Evolutionary conservation across 1,140 invertebrate species (phyloP).

Genomic region (Antheraea pernyi): DNA sequence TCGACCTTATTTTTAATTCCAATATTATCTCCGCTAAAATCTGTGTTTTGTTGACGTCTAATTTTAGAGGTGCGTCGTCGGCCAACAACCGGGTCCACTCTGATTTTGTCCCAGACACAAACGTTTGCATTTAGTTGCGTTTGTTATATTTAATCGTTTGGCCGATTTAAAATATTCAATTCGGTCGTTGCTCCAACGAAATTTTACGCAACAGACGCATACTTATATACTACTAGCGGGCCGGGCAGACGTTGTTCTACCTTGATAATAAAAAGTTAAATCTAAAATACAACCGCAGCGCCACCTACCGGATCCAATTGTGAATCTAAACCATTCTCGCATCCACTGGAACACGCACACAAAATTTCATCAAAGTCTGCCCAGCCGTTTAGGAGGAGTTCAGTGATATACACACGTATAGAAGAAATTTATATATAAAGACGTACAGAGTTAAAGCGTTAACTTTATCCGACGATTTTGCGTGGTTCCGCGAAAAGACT

Average conservation of each 20-base stretch:
- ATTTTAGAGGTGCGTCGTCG: constrained; percentile 42
- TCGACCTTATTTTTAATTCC: constrained; percentile 26
- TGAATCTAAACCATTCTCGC: no score
- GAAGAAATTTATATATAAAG: no score
- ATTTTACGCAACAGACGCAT: constrained; percentile 18
- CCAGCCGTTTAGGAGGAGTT: no score
- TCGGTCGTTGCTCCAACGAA: constrained; percentile 43
- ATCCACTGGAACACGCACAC: no score
- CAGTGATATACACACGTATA: no score
- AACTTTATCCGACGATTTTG: background rate
- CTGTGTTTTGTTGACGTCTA: constrained; percentile 42
- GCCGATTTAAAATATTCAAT: constrained; percentile 26
- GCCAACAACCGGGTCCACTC: constrained; percentile 19
- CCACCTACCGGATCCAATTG: no score
- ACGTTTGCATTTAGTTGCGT: constrained; percentile 33
- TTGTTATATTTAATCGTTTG: constrained; percentile 41
- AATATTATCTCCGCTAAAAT: constrained; percentile 17
- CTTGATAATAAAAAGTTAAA: no score
- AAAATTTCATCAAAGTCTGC: no score
- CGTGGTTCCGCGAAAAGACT: background rate
- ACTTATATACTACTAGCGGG: background rate
- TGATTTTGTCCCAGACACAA: constrained; percentile 28
- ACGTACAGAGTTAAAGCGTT: background rate
- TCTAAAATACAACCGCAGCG: no score
- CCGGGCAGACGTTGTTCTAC: no score